Evolutionary conservation across 1,140 invertebrate species (phyloP), one percentile per base, ranked within the genome.

Genomic region (Goniozus legneri): DNA sequence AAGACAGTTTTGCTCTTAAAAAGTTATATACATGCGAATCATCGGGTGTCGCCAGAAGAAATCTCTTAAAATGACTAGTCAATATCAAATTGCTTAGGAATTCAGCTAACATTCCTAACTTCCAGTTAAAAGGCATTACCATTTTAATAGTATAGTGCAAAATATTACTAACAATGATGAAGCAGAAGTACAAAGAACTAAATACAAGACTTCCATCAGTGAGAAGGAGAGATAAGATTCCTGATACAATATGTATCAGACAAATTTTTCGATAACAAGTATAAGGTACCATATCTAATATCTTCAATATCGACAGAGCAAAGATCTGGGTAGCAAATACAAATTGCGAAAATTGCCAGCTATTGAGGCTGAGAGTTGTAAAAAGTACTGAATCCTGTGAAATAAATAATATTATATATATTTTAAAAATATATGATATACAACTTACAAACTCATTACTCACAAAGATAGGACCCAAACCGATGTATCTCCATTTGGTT

Each of bases 261-360:
- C 76, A 73, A 32, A 79, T 71, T 2, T 77, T 59, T 10, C 67
- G 73, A 3, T 79, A 71, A 0, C 76, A 57, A 44, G 76, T 71
- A 1, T 75, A 71, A 8, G 80, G 72, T 7, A 86, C 81, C 30
- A 82, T 80, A 43, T 72, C 77, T 3, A 87, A 51, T 58, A 84
- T 79, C 55, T 85, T 86, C 31, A 85, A 77, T 20, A 83, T 76
- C 19, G 83, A 71, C 19, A 87, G 68, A 2, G 85, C 80, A 14
- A 81, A 61, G 2, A 82, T 75, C 65, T 91, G 88, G 0, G 86
- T 87, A 0, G 84, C 66, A 40, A 90, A 79, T 33, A 88, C 81
- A 65, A 90, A 91, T 60, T 90, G 88, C 1, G 86, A 82, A 78
- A 91, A 90, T 67, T 90, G 86, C 83, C 85, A 87, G 54, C 79